Percentiles rank a stretch among this genome's conserved stretches.
phyloP scores from a whole-genome alignment of 64 coral and sea anemone species.

The Stylophora pistillata region DNA sequence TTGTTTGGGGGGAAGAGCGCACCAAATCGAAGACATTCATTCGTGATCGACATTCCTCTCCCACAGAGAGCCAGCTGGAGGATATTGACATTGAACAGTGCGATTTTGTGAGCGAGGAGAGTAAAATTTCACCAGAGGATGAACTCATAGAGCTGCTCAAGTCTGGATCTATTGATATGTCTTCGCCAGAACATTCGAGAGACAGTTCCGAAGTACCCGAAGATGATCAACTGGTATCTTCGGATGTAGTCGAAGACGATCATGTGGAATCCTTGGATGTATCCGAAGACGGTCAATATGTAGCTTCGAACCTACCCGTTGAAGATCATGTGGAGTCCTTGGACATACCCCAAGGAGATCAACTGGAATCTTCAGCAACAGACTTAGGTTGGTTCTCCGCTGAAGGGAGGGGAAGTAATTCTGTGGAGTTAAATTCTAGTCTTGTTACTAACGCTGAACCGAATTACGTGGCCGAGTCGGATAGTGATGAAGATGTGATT shows the following conservation, averaged over 20 bases:
- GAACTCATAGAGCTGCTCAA: constrained; percentile 81
- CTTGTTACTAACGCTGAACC: background rate
- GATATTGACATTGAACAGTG: constrained; percentile 90
- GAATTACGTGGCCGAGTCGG: background rate
- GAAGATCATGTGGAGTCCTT: background rate
- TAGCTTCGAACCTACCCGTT: background rate
- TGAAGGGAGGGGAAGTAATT: background rate
- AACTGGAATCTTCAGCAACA: background rate
- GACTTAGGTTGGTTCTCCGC: background rate
- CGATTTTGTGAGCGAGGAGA: constrained; percentile 78
- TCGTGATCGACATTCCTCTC: constrained; percentile 1
- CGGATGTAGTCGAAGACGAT: background rate
- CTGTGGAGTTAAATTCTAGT: background rate
- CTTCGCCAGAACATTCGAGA: constrained; percentile 23
- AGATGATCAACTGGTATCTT: background rate
- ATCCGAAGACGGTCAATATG: background rate
- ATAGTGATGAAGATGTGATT: constrained; percentile 30
- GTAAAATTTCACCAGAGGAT: constrained; percentile 53
- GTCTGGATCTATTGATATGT: constrained; percentile 7
- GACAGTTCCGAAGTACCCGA: constrained; percentile 5
- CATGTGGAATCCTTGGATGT: background rate
- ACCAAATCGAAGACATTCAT: background rate
- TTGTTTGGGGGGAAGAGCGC: background rate
- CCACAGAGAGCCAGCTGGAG: constrained; percentile 64
- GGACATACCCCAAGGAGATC: background rate